Base-by-base conservation (phyloP, 1,140 invertebrate species). In the Tetragnatha versicolor region DNA sequence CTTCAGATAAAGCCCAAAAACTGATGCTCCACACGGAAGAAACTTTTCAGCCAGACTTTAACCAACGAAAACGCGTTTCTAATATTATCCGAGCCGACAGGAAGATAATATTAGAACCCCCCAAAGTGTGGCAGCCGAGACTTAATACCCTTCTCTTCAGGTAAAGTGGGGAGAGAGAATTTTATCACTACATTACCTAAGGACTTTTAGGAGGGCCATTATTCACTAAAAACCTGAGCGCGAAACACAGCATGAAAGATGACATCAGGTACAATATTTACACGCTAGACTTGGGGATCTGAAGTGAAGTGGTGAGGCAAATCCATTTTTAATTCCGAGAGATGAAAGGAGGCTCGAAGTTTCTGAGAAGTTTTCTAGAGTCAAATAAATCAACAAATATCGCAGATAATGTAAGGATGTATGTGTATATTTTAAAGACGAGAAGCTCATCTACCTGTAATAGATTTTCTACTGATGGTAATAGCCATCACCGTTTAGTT, bases 161-260 rank as follows among this genome's bases (percentile, higher is more conserved):
- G 14, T 2, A 5, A n/a, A n/a, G 0, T 17, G 53, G 12, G 27
- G 29, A 17, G 14, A 6, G 31, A 6, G 29, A 58, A 58, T 58
- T 58, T 58, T 58, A 58, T 58, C 55, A 31, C 29, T 31, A 31
- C 55, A 58, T 58, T 58, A 58, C 55, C 55, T 58, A 58, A 58
- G 55, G 55, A 58, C 55, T 58, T 58, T 58, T 33, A 58, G 35
- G 55, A 31, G 35, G 27, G 35, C 20, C 55, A 58, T 58, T 35
- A 58, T 58, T 58, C 55, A 58, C 55, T 22, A 17, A 58, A 58
- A 58, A 33, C 29, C 55, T 20, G 22, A 17, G 55, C 55, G 35
- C 55, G 55, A 27, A 58, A 58, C 27, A 31, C n/a, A 6, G 17
- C 29, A 58, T 58, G 20, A 58, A 58, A 14, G 55, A 33, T 27